Evolutionary conservation across 2,888 invertebrate genomes (phyloP).

Genomic region (Autographa pulchrina): DNA sequence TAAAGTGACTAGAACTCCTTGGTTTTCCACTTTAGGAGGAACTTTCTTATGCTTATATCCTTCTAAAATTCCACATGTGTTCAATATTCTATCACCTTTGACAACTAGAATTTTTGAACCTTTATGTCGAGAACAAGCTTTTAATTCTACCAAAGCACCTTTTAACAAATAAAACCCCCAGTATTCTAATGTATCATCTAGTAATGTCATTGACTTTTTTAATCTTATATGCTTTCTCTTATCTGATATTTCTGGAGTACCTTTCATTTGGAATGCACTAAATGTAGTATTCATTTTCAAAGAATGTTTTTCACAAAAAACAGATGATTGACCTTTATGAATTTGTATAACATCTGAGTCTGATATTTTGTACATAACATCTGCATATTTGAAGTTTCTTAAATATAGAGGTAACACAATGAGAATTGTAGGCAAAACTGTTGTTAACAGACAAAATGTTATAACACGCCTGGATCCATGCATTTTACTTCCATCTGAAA

Average conservation of each 20-base stretch:
- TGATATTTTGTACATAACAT: conserved; percentile 93
- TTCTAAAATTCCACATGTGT: conserved; percentile 94
- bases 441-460: conserved; percentile 93
- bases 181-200: conserved; percentile 96
- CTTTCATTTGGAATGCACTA: conserved; percentile 93
- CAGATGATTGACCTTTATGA: conserved; percentile 94
- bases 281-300: conserved; percentile 93
- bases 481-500: conserved; percentile 92
- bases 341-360: conserved; percentile 96
- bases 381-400: conserved; percentile 93
- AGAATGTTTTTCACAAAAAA: conserved; percentile 94
- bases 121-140: conserved; percentile 94
- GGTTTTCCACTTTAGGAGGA: conserved; percentile 89
- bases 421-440: conserved; percentile 92
- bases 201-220: conserved; percentile 94
- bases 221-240: conserved; percentile 93
- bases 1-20: conserved; percentile 87
- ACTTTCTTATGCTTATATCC: conserved; percentile 91
- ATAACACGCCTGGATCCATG: conserved; percentile 94
- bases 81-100: conserved; percentile 93
- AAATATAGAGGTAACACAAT: conserved; percentile 94
- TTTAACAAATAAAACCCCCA: conserved; percentile 96
- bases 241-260: conserved; percentile 91
- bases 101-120: conserved; percentile 95
- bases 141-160: conserved; percentile 93